Evolutionary conservation across 2,888 invertebrate species (phyloP), one percentile per base, ranked within the genome.

Genomic region (Polylopha cassiicola): DNA sequence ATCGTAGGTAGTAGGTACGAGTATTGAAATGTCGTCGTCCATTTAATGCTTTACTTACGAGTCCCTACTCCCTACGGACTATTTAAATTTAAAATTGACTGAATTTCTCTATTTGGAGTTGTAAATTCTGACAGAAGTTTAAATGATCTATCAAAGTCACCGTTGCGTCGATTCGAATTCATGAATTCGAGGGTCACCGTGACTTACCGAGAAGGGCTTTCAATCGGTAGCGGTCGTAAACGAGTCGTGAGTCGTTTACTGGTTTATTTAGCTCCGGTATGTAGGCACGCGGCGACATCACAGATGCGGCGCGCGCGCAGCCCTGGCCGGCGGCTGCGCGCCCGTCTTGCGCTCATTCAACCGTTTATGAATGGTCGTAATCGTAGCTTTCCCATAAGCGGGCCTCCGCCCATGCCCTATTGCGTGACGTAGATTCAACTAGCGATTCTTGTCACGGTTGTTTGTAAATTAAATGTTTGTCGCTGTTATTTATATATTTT

Each of bases 311-410:
- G 57, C 65, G 63, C 68, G 64, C 65, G 61, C 65, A 64, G 51
- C 43, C 46, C 50, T 50, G 47, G 28, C 56, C 50, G 51, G 46
- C 59, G 64, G 65, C 65, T 58, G 69, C 70, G 68, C 71, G 56
- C 61, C 68, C 59, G 73, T 69, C 70, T 71, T 72, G 73, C 67
- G 73, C 74, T 75, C 80, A 79, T 81, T 84, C 78, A 81, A 74
- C 71, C 78, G 73, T 73, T 75, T 68, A 79, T 80, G 80, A 81
- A 82, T 81, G 82, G 73, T 72, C 58, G 75, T 76, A 75, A 76
- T 67, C 68, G 70, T 71, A 71, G 73, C 78, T 79, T 81, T 81
- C 80, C 76, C 78, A 78, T 78, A 72, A 71, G 64, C 65, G 70
- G 76, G 68, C 76, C 73, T 69, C 69, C 68, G 70, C 68, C 64